Evolutionary conservation across 2,113 vertebrate species (phyloP).

Genomic region (Dicaeum eximium): DNA sequence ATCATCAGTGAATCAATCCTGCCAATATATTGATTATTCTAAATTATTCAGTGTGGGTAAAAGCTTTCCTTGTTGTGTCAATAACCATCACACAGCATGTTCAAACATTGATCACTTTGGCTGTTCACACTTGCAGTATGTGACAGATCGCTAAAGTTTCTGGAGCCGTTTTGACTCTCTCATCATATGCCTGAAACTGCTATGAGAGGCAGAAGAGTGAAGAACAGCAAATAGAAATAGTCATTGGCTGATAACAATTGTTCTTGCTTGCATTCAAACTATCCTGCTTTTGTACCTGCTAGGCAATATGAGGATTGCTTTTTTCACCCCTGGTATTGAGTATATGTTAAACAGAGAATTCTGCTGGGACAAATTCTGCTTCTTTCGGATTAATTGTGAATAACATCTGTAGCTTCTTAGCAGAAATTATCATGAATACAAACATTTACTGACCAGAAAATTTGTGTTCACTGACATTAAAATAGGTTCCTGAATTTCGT

Average conservation of each 20-base stretch:
- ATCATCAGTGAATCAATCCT: neutral
- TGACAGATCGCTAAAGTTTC: slow-evolving; percentile 33
- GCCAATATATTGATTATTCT: slow-evolving; percentile 43
- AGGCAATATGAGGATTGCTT: neutral
- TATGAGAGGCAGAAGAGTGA: neutral
- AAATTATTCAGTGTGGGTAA: neutral
- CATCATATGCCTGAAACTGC: slow-evolving; percentile 6
- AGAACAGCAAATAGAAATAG: neutral
- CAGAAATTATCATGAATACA: neutral
- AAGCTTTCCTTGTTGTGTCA: slow-evolving; percentile 13
- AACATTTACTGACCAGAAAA: neutral
- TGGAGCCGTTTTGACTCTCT: neutral
- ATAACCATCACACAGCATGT: neutral
- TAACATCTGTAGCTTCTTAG: neutral
- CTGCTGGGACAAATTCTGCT: neutral
- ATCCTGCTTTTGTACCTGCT: neutral
- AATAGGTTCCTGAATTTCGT: neutral
- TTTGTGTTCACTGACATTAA: neutral
- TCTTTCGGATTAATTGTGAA: neutral
- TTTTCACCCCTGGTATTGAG: neutral
- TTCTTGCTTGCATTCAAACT: neutral
- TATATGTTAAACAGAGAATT: neutral
- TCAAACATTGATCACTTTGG: slow-evolving; percentile 28
- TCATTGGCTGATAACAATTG: neutral
- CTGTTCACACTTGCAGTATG: neutral